Conservation (phyloP, 64 coral and sea anemone genomes). For the Montipora efflorescens region DNA sequence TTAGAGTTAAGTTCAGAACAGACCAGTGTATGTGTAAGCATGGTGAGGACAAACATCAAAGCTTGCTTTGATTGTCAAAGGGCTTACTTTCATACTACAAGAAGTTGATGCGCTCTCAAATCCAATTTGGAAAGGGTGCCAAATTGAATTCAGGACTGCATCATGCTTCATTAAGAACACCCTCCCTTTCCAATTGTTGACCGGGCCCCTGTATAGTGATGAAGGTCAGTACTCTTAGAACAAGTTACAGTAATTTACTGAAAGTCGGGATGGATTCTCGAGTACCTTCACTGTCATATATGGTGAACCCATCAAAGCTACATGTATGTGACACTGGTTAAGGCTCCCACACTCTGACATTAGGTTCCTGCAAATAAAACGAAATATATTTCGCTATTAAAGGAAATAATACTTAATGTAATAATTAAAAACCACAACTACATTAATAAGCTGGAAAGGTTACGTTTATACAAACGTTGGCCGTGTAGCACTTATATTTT, state of each 20-base stretch:
- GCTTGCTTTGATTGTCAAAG: neutral
- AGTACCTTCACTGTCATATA: neutral
- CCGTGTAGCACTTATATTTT: no score
- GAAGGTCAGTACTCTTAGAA: neutral
- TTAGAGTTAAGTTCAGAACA: neutral
- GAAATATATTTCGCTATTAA: neutral
- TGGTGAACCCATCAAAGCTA: neutral
- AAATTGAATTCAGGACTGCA: neutral
- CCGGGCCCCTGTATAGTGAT: neutral
- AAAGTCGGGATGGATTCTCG: neutral
- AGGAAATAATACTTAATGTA: neutral
- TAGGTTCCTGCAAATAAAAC: neutral
- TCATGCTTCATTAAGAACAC: neutral
- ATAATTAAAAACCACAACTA: no score
- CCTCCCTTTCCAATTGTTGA: neutral
- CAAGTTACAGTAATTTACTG: neutral
- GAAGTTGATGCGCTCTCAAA: neutral
- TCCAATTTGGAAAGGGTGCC: neutral
- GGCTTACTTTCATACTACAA: neutral
- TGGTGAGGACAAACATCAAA: neutral
- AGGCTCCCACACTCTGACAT: neutral
- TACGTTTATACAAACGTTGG: no score
- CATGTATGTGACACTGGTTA: neutral
- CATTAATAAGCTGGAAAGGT: no score
- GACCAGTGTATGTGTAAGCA: neutral